These are phyloP conservation scores for Alligator sinensis DNA, from an alignment of 2,113 vertebrate genomes.

Conservation along the genomic window DNA sequence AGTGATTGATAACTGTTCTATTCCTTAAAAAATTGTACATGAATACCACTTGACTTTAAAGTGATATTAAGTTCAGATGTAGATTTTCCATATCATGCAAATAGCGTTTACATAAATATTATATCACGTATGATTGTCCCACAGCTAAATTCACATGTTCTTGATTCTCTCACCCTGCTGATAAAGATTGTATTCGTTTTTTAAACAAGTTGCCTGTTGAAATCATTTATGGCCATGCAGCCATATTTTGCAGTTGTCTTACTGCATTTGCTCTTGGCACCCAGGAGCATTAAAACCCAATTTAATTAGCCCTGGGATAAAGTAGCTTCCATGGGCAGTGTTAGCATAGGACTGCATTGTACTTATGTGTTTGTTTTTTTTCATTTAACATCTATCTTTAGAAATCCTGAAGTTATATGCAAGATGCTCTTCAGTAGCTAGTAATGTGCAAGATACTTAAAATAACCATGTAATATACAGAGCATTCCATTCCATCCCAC, in stretches of 20 bases:
- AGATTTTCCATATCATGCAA: background rate
- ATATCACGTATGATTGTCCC: background rate
- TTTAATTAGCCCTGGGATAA: background rate
- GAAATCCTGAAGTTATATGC: slow-evolving; percentile 34
- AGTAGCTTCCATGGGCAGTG: background rate
- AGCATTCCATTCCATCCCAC: slow-evolving; percentile 38
- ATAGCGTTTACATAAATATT: background rate
- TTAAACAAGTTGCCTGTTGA: background rate
- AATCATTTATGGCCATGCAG: background rate
- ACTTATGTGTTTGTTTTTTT: slow-evolving; percentile 21
- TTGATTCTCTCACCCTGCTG: background rate
- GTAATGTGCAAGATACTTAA: slow-evolving; percentile 12
- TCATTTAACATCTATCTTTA: slow-evolving; percentile 15
- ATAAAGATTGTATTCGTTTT: background rate
- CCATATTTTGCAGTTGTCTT: background rate
- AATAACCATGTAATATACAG: slow-evolving; percentile 42
- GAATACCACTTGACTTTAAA: background rate
- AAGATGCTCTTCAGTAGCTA: slow-evolving; percentile 20
- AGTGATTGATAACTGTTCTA: background rate
- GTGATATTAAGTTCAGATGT: background rate
- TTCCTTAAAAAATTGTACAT: background rate
- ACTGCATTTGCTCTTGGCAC: background rate
- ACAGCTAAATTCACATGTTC: background rate
- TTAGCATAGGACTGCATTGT: background rate
- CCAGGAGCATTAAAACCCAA: slow-evolving; percentile 21